Evolutionary conservation across 64 coral and sea anemone genomes (phyloP).

Genomic region (Montipora efflorescens): DNA sequence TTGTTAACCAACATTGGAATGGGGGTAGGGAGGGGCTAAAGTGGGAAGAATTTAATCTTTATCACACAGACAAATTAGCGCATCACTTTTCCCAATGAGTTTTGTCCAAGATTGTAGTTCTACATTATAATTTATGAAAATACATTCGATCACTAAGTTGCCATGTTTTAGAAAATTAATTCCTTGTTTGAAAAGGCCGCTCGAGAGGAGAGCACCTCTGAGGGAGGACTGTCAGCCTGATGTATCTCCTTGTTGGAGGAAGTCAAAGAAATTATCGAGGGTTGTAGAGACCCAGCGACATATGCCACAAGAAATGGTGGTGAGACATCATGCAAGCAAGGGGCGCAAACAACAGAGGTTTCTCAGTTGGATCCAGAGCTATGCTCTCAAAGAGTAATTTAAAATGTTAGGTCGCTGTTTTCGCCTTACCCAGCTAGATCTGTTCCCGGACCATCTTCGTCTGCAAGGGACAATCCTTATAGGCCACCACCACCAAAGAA

Average conservation of each 20-base stretch:
- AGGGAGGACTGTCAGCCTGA: background rate
- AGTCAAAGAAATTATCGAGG: slow-evolving; percentile 2
- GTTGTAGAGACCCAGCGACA: background rate
- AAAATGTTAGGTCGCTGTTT: background rate
- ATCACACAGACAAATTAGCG: too few relatives aligned
- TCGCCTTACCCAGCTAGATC: background rate
- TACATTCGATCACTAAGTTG: too few relatives aligned
- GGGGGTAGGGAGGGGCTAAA: too few relatives aligned
- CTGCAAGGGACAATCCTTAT: background rate
- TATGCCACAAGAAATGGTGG: background rate
- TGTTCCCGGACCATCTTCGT: background rate
- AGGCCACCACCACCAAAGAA: background rate
- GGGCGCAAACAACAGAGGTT: background rate
- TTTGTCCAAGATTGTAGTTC: too few relatives aligned
- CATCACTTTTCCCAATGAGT: too few relatives aligned
- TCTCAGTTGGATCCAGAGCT: background rate
- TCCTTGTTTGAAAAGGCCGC: background rate
- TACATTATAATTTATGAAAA: too few relatives aligned
- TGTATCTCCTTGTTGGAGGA: slow-evolving; percentile 9
- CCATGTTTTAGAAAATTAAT: background rate
- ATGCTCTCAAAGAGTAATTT: background rate
- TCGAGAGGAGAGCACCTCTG: background rate
- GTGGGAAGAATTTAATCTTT: too few relatives aligned
- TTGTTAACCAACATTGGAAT: too few relatives aligned
- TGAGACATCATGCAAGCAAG: background rate